These are phyloP conservation scores for Acrocephalus arundinaceus DNA, from an alignment of 2,113 vertebrate genomes.

Conservation along the genomic window DNA sequence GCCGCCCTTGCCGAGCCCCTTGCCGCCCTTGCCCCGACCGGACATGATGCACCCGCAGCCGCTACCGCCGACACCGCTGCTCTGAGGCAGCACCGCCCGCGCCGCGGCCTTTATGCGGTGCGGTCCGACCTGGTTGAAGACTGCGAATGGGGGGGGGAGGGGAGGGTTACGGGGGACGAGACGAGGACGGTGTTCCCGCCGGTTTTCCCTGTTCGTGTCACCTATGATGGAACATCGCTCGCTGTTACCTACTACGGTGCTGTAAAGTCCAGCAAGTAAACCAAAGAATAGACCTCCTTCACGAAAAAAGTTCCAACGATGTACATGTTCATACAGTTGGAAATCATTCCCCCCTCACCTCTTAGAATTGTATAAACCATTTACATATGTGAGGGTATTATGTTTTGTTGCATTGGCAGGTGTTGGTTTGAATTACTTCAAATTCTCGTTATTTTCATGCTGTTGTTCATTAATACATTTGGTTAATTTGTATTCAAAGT, in stretches of 20 bases:
- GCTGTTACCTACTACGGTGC: accelerated
- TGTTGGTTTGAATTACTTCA: accelerated
- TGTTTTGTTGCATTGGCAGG: accelerated
- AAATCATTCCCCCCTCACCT: accelerated
- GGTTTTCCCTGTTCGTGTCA: accelerated
- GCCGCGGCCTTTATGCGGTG: accelerated
- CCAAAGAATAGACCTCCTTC: accelerated
- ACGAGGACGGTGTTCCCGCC: not conserved
- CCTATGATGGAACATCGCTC: accelerated
- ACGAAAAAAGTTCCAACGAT: accelerated
- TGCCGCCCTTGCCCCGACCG: not conserved
- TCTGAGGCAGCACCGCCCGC: accelerated
- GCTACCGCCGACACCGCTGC: accelerated
- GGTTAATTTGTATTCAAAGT: accelerated
- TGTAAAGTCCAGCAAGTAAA: accelerated
- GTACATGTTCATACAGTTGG: accelerated
- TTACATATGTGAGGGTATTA: accelerated
- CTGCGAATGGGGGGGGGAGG: not conserved
- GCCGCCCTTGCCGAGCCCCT: conserved; percentile 49
- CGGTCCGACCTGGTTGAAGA: not conserved
- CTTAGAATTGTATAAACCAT: accelerated
- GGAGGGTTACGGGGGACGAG: too few relatives aligned
- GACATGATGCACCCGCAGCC: not conserved
- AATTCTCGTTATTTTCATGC: accelerated
- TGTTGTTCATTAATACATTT: accelerated